Base-by-base conservation (phyloP, 2,797 vertebrate genomes). In the Coregonus sp. region DNA sequence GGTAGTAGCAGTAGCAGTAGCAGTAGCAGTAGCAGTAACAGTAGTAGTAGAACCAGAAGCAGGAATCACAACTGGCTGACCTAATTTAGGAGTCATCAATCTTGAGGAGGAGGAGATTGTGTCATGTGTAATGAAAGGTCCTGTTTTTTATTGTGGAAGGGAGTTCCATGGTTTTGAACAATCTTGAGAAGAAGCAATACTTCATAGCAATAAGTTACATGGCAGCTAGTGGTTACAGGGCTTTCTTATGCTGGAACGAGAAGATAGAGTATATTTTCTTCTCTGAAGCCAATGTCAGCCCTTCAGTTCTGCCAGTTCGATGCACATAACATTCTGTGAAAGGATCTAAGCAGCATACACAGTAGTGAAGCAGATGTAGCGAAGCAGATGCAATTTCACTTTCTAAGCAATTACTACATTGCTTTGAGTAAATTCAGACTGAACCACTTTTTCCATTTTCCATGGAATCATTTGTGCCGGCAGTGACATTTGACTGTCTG, bases 391-490 rank as follows among this genome's bases (percentile, higher is more conserved):
- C 47, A 15, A 14, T 50, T 40, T 15, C 11, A 14, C 12, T 51
- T 29, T 52, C 15, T 29, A 25, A 71, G 25, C 70, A 5, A 29
- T 31, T 14, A 71, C 20, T 25, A 52, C 25, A 16, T 31, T 15
- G 50, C 70, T 29, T 50, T 16, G 40, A 51, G 40, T 25, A 15
- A n/a, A 71, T 50, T 51, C 70, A 52, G 40, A 5, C 2, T 15
- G 25, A n/a, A 52, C 52, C 29, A 5, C 52, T 18, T 72, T 33
- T 54, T 35, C 20, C 80, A 83, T 86, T 90, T 92, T 92, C 89
- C 89, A 87, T 88, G 84, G 86, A 86, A 80, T 73, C 15, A 51
- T 85, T 88, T 80, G 81, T 79, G 12, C 82, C 52, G 74, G 61
- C 84, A 80, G 83, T 75, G 84, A 89, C 87, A 89, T 89, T 81